phyloP scores from a whole-genome alignment of 2,113 vertebrate species.

The Apaloderma vittatum region DNA sequence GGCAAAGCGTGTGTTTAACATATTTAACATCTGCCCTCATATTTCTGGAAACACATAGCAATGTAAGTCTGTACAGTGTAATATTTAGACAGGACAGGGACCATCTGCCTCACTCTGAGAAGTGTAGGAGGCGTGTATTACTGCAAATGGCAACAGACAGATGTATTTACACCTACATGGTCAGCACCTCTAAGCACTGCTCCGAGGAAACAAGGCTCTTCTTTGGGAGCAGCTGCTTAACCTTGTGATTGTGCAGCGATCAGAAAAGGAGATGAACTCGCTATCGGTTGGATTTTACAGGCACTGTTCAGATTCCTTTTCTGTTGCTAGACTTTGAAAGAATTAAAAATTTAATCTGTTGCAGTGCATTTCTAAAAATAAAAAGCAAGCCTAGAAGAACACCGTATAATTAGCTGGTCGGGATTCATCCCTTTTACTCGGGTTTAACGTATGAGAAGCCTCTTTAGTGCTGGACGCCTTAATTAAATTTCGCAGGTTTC shows the following conservation, averaged over 20 bases:
- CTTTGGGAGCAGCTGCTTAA: constrained; percentile 86
- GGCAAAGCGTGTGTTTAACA: constrained; percentile 78
- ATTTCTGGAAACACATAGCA: constrained; percentile 77
- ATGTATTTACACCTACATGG: constrained; percentile 94
- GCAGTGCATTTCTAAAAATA: neutral
- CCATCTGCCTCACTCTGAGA: constrained; percentile 81
- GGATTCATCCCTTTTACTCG: neutral
- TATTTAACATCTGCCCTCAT: constrained; percentile 83
- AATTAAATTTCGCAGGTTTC: neutral
- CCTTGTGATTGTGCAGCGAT: constrained; percentile 48
- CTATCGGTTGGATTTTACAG: neutral
- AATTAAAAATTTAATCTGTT: neutral
- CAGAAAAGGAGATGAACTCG: neutral
- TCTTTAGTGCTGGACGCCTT: neutral
- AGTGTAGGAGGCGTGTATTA: constrained; percentile 70
- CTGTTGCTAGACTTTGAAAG: neutral
- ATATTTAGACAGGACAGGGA: constrained; percentile 78
- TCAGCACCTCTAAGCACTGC: constrained; percentile 86
- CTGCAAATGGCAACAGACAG: constrained; percentile 85
- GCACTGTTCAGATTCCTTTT: neutral
- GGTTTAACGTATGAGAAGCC: neutral
- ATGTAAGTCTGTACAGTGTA: constrained; percentile 72
- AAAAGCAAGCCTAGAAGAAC: neutral
- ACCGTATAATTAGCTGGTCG: rapidly evolving
- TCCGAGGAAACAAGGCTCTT: constrained; percentile 77